phyloP scores from a whole-genome alignment of 2,797 vertebrate genomes.

The Esox lucius region DNA sequence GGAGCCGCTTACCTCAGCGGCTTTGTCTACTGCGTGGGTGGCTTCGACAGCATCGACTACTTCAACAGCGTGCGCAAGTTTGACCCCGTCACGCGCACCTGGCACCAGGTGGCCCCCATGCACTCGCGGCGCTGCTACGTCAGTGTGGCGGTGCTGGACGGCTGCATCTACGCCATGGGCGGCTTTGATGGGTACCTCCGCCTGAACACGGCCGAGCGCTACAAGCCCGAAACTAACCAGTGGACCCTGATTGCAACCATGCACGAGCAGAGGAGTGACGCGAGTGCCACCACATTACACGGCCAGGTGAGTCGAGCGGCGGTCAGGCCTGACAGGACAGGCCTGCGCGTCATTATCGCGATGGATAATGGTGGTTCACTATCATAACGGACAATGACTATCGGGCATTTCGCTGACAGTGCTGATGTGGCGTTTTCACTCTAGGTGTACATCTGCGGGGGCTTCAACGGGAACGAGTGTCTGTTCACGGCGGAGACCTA shows the following conservation, averaged over 20 bases:
- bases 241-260: slow-evolving; percentile 78
- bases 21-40: slow-evolving; percentile 56
- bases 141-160: slow-evolving; percentile 72
- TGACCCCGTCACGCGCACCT: slow-evolving; percentile 66
- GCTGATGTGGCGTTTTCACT: background rate
- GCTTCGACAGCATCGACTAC: slow-evolving; percentile 69
- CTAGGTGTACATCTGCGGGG: slow-evolving; percentile 68
- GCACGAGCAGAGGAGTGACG: slow-evolving; percentile 72
- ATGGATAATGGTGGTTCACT: too few relatives aligned
- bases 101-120: slow-evolving; percentile 82
- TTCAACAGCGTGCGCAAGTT: slow-evolving; percentile 78
- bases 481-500: slow-evolving; percentile 77
- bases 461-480: slow-evolving; percentile 71
- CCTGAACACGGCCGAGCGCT: slow-evolving; percentile 76
- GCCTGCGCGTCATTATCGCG: too few relatives aligned
- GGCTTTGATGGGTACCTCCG: slow-evolving; percentile 72
- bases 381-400: too few relatives aligned
- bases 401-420: background rate
- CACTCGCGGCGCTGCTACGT: slow-evolving; percentile 75
- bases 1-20: slow-evolving; percentile 65
- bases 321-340: background rate
- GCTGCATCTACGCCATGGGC: slow-evolving; percentile 81
- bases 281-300: slow-evolving; percentile 69
- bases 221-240: slow-evolving; percentile 76
- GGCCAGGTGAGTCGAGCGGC: slow-evolving; percentile 61